A percentile compares a stretch with the other conserved stretches of the same genome.
These are phyloP conservation scores for Leucosticte australis DNA, from an alignment of 2,113 vertebrate species.

Conservation along the genomic window DNA sequence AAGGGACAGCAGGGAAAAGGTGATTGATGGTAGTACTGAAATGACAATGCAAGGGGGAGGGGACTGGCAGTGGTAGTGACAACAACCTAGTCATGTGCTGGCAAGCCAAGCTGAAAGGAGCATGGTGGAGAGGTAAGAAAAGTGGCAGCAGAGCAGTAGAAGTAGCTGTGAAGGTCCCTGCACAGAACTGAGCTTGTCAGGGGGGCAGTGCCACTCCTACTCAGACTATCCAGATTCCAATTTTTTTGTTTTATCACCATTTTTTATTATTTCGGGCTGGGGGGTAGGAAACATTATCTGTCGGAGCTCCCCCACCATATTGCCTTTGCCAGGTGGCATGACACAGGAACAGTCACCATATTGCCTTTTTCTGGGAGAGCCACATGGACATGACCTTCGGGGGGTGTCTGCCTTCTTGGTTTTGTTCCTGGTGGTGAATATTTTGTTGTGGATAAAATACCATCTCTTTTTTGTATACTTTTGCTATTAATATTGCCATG, in stretches of 20 bases:
- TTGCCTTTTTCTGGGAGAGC: too few relatives aligned
- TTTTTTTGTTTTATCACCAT: background rate
- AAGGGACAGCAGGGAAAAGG: background rate
- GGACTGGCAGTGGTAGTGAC: background rate
- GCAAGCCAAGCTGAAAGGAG: background rate
- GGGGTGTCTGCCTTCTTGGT: background rate
- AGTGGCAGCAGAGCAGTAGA: background rate
- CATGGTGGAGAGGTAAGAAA: background rate
- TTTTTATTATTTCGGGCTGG: background rate
- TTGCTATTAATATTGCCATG: background rate
- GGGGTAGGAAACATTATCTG: background rate
- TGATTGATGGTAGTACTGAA: background rate
- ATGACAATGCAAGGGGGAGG: background rate
- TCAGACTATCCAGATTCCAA: background rate
- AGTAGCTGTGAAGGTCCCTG: background rate
- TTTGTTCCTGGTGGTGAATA: background rate
- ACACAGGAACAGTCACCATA: background rate
- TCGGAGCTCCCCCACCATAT: background rate
- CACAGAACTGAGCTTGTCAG: background rate
- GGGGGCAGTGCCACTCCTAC: rapidly evolving
- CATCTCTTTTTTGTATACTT: background rate
- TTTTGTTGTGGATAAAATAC: background rate
- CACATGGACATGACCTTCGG: rapidly evolving
- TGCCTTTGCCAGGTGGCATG: background rate
- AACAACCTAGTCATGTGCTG: too few relatives aligned